These are phyloP conservation scores for Limulus polyphemus DNA, from an alignment of 2,888 invertebrate genomes.

Conservation along the genomic window DNA sequence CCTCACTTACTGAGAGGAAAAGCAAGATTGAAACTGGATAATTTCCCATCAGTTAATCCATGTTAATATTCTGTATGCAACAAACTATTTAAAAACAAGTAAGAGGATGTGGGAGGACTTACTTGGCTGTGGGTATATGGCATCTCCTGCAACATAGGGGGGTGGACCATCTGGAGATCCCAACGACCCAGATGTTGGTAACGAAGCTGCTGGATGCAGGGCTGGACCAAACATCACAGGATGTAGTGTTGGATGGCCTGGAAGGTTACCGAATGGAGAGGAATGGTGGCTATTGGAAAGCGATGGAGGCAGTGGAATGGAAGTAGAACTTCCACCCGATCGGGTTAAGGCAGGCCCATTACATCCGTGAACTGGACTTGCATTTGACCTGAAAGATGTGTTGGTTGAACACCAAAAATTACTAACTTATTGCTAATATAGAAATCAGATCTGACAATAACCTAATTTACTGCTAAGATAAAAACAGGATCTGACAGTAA, in stretches of 20 bases:
- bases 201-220: slow-evolving; percentile 21
- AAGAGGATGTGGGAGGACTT: slow-evolving; percentile 5
- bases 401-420: too few species aligned
- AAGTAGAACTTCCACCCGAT: slow-evolving; percentile 12
- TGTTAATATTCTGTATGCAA: background rate
- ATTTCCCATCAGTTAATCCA: too few species aligned
- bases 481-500: too few species aligned
- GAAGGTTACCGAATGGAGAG: slow-evolving; percentile 10
- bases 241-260: slow-evolving; percentile 8
- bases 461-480: too few species aligned
- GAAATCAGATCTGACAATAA: too few species aligned
- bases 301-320: slow-evolving; percentile 14
- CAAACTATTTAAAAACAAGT: background rate
- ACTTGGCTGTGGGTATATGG: slow-evolving; percentile 25
- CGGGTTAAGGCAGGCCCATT: slow-evolving; percentile 11
- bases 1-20: too few species aligned
- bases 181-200: slow-evolving; percentile 23
- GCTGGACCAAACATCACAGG: slow-evolving; percentile 28
- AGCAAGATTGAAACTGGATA: too few species aligned
- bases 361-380: slow-evolving; percentile 8
- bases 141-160: slow-evolving; percentile 24
- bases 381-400: slow-evolving; percentile 8
- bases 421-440: too few species aligned
- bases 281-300: slow-evolving; percentile 11
- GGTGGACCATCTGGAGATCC: slow-evolving; percentile 17